Evolutionary conservation across 2,888 invertebrate species (phyloP), one percentile per base, ranked within the genome.

Genomic region (Pterostichus madidus): DNA sequence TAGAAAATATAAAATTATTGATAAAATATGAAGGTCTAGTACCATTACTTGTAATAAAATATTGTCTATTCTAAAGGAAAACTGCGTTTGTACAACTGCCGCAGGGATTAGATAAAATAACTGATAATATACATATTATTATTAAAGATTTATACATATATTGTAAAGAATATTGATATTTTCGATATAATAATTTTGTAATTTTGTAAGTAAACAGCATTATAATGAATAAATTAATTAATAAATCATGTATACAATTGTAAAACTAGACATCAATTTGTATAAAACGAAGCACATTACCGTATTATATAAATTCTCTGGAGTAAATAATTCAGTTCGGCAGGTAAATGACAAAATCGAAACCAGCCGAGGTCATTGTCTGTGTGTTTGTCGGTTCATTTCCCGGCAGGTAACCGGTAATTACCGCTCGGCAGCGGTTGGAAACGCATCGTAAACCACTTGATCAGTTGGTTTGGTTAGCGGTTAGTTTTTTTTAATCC

Each of bases 401-500:
- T 56, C 56, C 56, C 56, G 56, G 56, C 56, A 56, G 56, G 56
- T 56, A 56, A 56, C 56, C 56, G 68, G 68, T 71, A 71, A 71
- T 71, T 71, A 71, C 68, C 68, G 68, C 68, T 71, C 68, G 68
- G 10, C 17, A 56, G 56, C 49, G 49, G 49, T 49, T 49, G 49
- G 49, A 49, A 49, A 49, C 49, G 49, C 56, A 56, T 56, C 56
- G 56, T 56, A 56, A 76, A 76, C 76, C 56, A 76, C 76, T 76
- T 76, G 76, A 76, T 76, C 76, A 76, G 49, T 44, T 10, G 32
- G 64, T 64, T 64, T 35, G 75, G 75, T 75, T 75, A 49, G 52
- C 24, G 78, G 79, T 64, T 79, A 64, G 64, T 39, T 76, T 76
- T 79, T 79, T 78, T 79, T 64, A 68, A 61, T 61, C 52, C 31